These are phyloP conservation scores for Cochlearius cochlearius DNA, from an alignment of 2,113 vertebrate genomes.

Conservation along the genomic window DNA sequence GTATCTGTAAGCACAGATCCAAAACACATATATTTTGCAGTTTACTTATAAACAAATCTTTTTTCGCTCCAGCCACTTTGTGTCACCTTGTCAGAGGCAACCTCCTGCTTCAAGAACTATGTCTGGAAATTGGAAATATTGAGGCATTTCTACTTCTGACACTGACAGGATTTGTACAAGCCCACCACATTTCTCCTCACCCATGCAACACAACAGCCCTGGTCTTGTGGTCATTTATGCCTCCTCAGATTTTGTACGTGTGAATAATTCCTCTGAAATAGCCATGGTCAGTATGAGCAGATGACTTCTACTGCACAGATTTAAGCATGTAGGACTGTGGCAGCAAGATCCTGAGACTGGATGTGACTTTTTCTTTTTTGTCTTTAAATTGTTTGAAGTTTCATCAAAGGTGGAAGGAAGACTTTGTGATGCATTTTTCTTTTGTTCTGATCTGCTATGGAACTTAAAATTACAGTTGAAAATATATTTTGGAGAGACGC, in stretches of 20 bases:
- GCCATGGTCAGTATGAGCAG: not conserved
- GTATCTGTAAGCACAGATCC: not conserved
- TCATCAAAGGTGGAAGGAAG: not conserved
- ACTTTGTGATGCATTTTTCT: not conserved
- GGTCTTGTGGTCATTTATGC: not conserved
- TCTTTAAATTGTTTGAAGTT: not conserved
- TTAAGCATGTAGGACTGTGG: not conserved
- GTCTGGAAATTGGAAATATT: not conserved
- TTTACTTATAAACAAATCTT: not conserved
- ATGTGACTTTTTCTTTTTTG: not conserved
- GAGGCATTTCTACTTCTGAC: not conserved
- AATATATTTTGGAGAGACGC: not conserved
- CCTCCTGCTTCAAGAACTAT: not conserved
- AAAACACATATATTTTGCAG: not conserved
- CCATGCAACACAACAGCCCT: not conserved
- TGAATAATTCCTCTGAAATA: not conserved
- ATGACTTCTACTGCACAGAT: not conserved
- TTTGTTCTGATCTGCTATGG: not conserved
- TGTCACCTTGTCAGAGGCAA: not conserved
- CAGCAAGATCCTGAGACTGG: not conserved
- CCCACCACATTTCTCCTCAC: not conserved
- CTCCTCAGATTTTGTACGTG: not conserved
- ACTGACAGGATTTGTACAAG: not conserved
- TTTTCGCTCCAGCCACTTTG: not conserved
- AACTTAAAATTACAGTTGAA: not conserved